Base-by-base conservation (phyloP, 1,140 invertebrate species). In the Penaeus vannamei region DNA sequence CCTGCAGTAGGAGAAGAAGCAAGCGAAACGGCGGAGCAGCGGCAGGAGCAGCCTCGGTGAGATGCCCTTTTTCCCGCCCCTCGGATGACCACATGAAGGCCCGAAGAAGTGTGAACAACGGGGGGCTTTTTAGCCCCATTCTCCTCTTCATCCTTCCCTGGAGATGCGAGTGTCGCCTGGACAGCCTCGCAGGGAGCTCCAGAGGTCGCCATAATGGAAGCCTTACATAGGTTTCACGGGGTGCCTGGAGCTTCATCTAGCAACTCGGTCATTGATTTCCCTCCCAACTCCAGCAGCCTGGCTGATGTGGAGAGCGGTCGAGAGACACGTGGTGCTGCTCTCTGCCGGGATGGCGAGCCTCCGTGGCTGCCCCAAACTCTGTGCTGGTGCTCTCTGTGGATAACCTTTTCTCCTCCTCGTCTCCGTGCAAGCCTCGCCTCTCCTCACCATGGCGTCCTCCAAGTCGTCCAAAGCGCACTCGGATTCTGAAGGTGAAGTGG, bases 241-340 rank as follows among this genome's bases (percentile, higher is more conserved):
- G 87, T 83, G 87, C 87, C 83, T 79, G 87, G 83, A 89, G 82
- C 87, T 85, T 89, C 87, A 89, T 89, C 87, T 84, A 89, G 87
- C 87, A 89, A 89, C 87, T 85, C 87, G 87, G 87, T 89, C 87
- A 89, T 89, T 89, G 87, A 89, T 89, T 89, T 89, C 87, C 87
- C 87, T 89, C 87, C 87, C 87, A 84, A 89, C 87, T 89, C 87
- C 87, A 89, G 80, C 87, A 81, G 80, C 82, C 87, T 32, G 87
- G 87, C 87, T 89, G 87, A 89, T 89, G 87, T 89, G 87, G 87
- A 89, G 87, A 85, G 82, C 69, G 87, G 82, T 76, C 82, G 82
- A 89, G 87, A 89, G 87, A 89, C 87, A 89, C 87, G 87, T 89
- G 87, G 87, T 84, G 53, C 53, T 89, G 87, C 87, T 89, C 87